These are phyloP conservation scores for Stegodyphus dumicola DNA, from an alignment of 1,140 invertebrate genomes.

Conservation along the genomic window DNA sequence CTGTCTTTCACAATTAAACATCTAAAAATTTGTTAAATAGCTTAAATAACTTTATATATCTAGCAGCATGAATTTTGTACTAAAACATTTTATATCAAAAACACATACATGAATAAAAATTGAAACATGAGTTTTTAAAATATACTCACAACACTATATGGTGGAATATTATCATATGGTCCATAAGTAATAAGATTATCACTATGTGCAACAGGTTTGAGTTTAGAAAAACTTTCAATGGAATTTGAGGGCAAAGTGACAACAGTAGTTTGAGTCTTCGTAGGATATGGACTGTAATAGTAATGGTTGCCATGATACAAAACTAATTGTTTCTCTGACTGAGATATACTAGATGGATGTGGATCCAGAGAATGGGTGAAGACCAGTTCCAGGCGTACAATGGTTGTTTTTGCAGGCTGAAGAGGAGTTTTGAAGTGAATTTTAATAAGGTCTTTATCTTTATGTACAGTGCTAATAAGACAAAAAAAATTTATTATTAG, in stretches of 20 bases:
- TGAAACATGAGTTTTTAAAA: neutral
- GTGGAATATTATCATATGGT: constrained; percentile 81
- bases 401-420: constrained; percentile 66
- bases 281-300: constrained; percentile 84
- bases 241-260: constrained; percentile 79
- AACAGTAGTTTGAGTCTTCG: constrained; percentile 82
- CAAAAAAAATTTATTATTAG: constrained; percentile 47
- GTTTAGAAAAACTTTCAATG: constrained; percentile 84
- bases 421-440: constrained; percentile 66
- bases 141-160: constrained; percentile 71
- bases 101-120: neutral
- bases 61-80: no score
- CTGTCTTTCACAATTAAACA: no score
- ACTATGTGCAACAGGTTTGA: constrained; percentile 83
- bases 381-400: constrained; percentile 79
- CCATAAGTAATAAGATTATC: constrained; percentile 88
- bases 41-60: no score
- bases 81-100: neutral
- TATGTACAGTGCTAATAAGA: constrained; percentile 20
- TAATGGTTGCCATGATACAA: constrained; percentile 87
- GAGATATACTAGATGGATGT: constrained; percentile 87
- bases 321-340: constrained; percentile 94
- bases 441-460: constrained; percentile 35
- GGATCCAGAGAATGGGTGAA: constrained; percentile 81
- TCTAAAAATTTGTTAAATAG: no score